Percentiles rank a stretch among this genome's conserved stretches.
These are phyloP conservation scores for Acanthornis magna DNA, from an alignment of 2,797 vertebrate species.

Conservation along the genomic window DNA sequence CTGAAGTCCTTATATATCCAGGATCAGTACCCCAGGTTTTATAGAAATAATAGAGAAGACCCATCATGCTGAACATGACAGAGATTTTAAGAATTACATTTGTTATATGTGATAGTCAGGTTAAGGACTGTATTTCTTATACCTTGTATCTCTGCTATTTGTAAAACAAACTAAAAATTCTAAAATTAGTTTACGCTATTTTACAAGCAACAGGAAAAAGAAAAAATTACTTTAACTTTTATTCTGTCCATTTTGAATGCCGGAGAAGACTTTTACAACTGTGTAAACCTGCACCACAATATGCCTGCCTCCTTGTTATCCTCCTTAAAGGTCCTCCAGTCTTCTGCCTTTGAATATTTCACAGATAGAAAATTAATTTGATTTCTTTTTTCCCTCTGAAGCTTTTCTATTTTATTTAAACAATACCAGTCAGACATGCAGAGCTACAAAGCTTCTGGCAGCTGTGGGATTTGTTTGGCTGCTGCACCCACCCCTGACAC, in stretches of 20 bases:
- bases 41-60: slow-evolving; percentile 88
- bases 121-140: slow-evolving; percentile 69
- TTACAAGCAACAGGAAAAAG: neutral
- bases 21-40: slow-evolving; percentile 89
- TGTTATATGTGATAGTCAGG: slow-evolving; percentile 73
- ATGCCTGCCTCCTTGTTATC: neutral
- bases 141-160: neutral
- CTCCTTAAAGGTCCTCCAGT: neutral
- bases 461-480: neutral
- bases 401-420: neutral
- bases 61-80: slow-evolving; percentile 78
- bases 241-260: neutral
- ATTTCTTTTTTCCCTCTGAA: neutral
- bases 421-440: neutral
- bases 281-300: neutral
- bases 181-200: neutral
- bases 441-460: neutral
- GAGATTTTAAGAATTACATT: slow-evolving; percentile 75
- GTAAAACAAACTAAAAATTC: neutral
- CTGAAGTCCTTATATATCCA: slow-evolving; percentile 85
- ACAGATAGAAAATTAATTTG: neutral
- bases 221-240: neutral
- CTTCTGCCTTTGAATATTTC: neutral
- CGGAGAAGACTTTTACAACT: neutral
- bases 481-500: neutral